phyloP scores from a whole-genome alignment of 2,113 vertebrate species.

The Prochilodus magdalenae region DNA sequence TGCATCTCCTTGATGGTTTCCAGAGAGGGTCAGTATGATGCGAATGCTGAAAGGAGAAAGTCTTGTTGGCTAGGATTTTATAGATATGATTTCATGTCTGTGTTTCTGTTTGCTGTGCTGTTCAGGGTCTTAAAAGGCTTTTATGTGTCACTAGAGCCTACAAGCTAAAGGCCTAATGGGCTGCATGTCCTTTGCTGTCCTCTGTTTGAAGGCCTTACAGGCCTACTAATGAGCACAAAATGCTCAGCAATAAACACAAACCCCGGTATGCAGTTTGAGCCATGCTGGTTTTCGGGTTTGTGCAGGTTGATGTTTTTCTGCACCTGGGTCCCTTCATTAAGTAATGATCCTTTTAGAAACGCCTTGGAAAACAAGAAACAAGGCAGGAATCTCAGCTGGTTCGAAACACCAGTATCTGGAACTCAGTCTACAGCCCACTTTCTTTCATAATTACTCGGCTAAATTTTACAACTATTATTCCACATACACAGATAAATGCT shows the following conservation, averaged over 20 bases:
- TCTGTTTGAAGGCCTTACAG: background rate
- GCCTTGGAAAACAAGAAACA: background rate
- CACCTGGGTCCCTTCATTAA: background rate
- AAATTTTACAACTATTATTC: background rate
- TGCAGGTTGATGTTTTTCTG: background rate
- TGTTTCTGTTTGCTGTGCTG: background rate
- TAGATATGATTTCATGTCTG: background rate
- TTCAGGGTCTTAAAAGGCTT: background rate
- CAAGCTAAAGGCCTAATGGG: slow-evolving; percentile 9
- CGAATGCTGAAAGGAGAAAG: background rate
- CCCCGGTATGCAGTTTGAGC: background rate
- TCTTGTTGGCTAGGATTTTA: background rate
- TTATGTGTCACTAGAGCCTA: slow-evolving; percentile 1
- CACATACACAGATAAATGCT: too few species aligned
- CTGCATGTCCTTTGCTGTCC: slow-evolving; percentile 3
- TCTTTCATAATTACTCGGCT: background rate
- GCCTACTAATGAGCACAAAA: background rate
- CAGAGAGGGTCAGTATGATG: background rate
- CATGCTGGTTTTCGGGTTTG: background rate
- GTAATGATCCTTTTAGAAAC: background rate
- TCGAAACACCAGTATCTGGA: background rate
- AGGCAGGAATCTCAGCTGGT: background rate
- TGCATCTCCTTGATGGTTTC: background rate
- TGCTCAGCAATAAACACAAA: background rate
- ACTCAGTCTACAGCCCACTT: background rate